Conservation (phyloP, 1,140 invertebrate species). For the Riptortus pedestris region DNA sequence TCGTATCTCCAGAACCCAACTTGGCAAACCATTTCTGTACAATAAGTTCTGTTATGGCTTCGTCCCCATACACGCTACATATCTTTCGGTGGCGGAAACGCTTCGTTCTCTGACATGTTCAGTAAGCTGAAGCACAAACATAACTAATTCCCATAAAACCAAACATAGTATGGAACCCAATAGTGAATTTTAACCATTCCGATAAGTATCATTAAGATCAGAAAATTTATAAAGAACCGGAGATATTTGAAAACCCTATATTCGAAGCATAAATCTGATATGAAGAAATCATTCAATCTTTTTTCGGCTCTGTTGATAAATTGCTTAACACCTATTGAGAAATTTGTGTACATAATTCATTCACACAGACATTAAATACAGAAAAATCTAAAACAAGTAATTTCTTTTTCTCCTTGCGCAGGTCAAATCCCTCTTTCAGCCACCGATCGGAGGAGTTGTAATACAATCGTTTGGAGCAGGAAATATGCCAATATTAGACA, state of each 20-base stretch:
- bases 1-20: neutral
- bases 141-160: neutral
- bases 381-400: too few species aligned
- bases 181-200: neutral
- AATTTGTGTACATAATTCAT: too few species aligned
- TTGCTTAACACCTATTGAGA: too few species aligned
- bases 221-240: neutral
- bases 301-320: too few species aligned
- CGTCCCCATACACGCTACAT: too few species aligned
- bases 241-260: neutral
- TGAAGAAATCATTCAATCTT: too few species aligned
- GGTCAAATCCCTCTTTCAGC: conserved; percentile 64
- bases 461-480: conserved; percentile 88
- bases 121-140: neutral
- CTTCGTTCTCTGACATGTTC: neutral
- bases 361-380: too few species aligned
- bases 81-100: neutral
- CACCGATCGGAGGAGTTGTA: conserved; percentile 78
- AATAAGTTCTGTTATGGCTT: too few species aligned
- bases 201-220: too few species aligned
- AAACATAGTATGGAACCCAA: neutral
- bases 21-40: neutral
- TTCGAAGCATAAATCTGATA: too few species aligned
- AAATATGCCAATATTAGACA: conserved; percentile 70
- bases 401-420: conserved; percentile 32